A percentile compares a stretch with the other conserved stretches of the same genome.
phyloP scores from a whole-genome alignment of 2,113 vertebrate species.

The Centrocercus urophasianus region DNA sequence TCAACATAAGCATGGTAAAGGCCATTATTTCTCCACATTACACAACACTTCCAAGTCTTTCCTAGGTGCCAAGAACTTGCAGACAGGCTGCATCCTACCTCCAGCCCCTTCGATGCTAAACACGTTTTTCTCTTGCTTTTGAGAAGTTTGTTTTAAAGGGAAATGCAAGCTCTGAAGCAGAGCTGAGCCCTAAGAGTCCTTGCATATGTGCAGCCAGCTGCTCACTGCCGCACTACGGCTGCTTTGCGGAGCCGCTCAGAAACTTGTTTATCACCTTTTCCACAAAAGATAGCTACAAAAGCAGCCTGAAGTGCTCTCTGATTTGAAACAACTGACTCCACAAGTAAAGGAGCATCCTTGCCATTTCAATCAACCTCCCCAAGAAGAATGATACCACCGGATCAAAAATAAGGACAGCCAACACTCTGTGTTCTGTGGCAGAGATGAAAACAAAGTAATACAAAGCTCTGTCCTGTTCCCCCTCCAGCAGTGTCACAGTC shows the following conservation, averaged over 20 bases:
- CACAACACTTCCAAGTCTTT: neutral
- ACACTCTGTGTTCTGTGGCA: neutral
- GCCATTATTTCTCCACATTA: neutral
- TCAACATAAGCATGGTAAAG: neutral
- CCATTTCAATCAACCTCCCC: neutral
- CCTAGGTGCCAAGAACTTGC: neutral
- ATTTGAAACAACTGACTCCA: neutral
- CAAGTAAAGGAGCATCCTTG: neutral
- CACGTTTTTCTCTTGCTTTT: neutral
- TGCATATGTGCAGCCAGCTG: conserved; percentile 46
- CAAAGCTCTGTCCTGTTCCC: neutral
- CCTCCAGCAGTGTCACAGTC: neutral
- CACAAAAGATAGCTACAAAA: neutral
- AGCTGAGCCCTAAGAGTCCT: conserved; percentile 15
- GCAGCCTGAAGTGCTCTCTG: neutral
- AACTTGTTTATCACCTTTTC: neutral
- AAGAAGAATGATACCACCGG: neutral
- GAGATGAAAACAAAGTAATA: neutral
- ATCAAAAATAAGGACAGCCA: neutral
- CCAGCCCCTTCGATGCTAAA: neutral
- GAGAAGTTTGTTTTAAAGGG: neutral
- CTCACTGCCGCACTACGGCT: neutral
- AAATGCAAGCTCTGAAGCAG: conserved; percentile 30
- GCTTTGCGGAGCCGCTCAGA: neutral
- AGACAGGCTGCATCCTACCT: neutral